Conservation (phyloP, 2,113 vertebrate genomes). For the Natator depressus region DNA sequence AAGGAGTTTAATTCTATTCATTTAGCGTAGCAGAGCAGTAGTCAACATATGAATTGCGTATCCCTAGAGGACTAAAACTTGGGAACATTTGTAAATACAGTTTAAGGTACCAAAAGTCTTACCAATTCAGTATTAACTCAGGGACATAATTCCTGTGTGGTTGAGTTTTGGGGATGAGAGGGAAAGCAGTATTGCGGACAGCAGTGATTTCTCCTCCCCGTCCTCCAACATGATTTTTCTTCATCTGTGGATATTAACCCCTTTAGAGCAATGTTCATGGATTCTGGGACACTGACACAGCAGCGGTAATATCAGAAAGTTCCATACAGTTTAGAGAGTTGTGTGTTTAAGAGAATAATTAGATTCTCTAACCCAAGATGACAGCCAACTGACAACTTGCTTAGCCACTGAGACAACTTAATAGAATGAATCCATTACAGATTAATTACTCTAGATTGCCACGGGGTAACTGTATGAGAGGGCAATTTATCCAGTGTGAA, state of each 20-base stretch:
- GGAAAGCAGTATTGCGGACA: neutral
- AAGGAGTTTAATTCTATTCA: neutral
- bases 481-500: neutral
- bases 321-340: neutral
- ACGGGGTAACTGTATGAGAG: neutral
- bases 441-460: neutral
- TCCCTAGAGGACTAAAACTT: neutral
- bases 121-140: neutral
- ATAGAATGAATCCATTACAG: neutral
- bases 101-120: neutral
- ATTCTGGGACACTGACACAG: neutral
- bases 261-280: neutral
- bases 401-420: neutral
- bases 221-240: neutral
- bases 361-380: neutral
- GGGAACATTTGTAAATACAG: neutral
- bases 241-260: neutral
- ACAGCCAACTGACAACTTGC: neutral
- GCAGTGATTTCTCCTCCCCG: neutral
- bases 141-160: neutral
- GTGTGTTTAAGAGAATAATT: neutral
- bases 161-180: neutral
- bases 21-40: neutral
- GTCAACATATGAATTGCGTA: neutral
- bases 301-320: neutral